phyloP scores from a whole-genome alignment of 2,113 vertebrate species.

The Stegastes partitus region DNA sequence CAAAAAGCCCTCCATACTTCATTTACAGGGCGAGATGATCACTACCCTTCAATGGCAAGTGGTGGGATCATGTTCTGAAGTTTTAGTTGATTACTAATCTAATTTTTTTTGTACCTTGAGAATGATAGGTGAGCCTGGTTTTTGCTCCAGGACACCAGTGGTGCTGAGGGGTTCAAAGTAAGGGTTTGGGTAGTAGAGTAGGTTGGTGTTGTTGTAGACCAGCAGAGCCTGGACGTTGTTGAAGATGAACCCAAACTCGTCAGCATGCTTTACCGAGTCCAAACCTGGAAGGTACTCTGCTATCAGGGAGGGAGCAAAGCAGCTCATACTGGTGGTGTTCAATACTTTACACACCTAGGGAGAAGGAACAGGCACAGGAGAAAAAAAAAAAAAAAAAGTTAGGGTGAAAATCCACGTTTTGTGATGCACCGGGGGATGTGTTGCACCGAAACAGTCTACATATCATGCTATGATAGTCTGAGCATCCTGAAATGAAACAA shows the following conservation, averaged over 20 bases:
- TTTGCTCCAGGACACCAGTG: conserved; percentile 93
- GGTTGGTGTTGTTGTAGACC: conserved; percentile 97
- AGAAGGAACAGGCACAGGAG: not conserved
- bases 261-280: conserved; percentile 92
- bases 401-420: conserved; percentile 4
- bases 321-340: conserved; percentile 92
- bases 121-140: conserved; percentile 96
- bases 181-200: conserved; percentile 97
- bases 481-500: conserved; percentile 39
- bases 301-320: conserved; percentile 91
- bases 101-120: conserved; percentile 89
- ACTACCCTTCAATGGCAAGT: no score
- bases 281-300: conserved; percentile 89
- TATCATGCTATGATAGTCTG: conserved; percentile 9
- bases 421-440: conserved; percentile 1
- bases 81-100: not conserved
- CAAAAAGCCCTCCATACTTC: no score
- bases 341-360: conserved; percentile 91
- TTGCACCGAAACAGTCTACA: conserved; percentile 27
- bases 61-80: not conserved
- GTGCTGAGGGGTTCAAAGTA: conserved; percentile 94
- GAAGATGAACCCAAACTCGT: conserved; percentile 98
- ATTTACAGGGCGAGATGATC: no score
- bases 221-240: conserved; percentile 96
- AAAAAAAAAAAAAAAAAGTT: conserved; percentile 1